Conservation (phyloP, 2,113 vertebrate species). For the Cathartes aura region DNA sequence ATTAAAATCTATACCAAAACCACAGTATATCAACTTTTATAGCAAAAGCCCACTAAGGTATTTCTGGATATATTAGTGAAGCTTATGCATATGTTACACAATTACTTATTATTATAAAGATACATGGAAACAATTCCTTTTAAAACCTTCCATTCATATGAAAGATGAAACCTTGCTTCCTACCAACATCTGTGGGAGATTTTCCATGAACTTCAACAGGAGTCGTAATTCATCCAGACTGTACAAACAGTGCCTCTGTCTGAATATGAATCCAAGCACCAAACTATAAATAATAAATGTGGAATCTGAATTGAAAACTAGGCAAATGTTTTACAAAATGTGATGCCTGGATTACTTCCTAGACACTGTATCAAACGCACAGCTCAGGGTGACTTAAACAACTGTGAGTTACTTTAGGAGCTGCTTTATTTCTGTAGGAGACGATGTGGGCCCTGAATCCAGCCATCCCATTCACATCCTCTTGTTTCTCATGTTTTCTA, state of each 20-base stretch:
- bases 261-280: not conserved
- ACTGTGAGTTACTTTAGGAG: not conserved
- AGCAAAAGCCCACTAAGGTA: not conserved
- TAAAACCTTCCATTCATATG: not conserved
- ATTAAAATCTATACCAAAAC: not conserved
- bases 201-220: not conserved
- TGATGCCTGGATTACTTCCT: not conserved
- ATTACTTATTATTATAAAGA: not conserved
- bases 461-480: not conserved
- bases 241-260: not conserved
- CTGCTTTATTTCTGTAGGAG: not conserved
- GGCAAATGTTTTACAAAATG: not conserved
- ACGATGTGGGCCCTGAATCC: not conserved
- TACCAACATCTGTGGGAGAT: not conserved
- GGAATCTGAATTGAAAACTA: not conserved
- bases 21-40: not conserved
- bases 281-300: slow-evolving; percentile 4
- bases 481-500: not conserved
- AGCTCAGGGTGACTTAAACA: not conserved
- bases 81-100: not conserved
- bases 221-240: not conserved
- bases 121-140: not conserved
- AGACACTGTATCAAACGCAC: not conserved
- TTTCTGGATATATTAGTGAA: not conserved
- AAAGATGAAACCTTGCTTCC: not conserved